Base-by-base conservation (phyloP, 1,140 invertebrate genomes). In the Anastrepha ludens region DNA sequence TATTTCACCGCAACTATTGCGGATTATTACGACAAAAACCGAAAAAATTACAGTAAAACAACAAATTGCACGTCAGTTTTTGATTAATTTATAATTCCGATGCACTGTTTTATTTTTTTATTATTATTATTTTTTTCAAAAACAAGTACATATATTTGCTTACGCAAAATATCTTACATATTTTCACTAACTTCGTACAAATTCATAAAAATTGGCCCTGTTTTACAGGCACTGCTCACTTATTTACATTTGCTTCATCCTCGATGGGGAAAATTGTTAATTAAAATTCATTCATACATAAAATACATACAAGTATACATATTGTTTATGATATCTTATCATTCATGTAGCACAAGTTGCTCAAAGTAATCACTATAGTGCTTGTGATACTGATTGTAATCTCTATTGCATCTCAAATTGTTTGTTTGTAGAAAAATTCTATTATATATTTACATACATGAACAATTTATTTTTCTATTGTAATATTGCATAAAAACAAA, bases 371-470 rank as follows among this genome's bases (percentile, higher is more conserved):
- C 50, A 55, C 6, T 55, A 55, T 55, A 55, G 50, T 55, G 6
- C 50, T 55, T 55, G 39, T 74, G 44, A 7, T 8, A 17, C 5
- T 74, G 41, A 47, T 47, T 74, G 44, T 44, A 29, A 74, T 41
- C 1, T 47, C 67, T n/a, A 13, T 47, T 17, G 4, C 41, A 17
- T 74, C 41, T 44, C 39, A 47, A 74, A 8, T 74, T 47, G 39
- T 41, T 44, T 47, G 39, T 41, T 44, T 67, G 64, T 74, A 74
- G 11, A 74, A 70, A 74, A 74, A 74, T 74, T 44, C 41, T 44
- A 74, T 74, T 44, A 11, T 44, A 74, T 74, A 74, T 74, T 74
- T 74, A 74, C 67, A 74, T 15, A 62, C 60, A 62, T 74, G 67
- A 3, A 74, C 67, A 67, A 64, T 64, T 64, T 64, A 20, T 6